Conservation (phyloP, 2,113 vertebrate genomes). For the Daphoenositta chrysoptera region DNA sequence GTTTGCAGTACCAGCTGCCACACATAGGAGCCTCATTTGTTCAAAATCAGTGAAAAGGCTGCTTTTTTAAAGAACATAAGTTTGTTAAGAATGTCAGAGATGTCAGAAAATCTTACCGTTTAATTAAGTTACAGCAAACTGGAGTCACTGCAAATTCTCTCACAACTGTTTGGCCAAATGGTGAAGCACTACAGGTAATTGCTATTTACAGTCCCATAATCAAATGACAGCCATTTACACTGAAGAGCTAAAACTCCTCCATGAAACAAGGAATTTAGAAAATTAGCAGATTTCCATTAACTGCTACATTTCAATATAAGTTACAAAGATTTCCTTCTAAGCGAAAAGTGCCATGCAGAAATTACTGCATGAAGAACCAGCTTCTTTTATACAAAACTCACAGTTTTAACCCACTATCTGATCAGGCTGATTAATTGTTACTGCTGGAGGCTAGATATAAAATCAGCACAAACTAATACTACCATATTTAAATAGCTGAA, state of each 20-base stretch:
- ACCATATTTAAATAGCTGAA: background rate
- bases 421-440: background rate
- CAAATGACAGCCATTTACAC: background rate
- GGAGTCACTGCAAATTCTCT: background rate
- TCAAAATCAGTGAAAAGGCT: background rate
- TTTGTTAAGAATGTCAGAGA: background rate
- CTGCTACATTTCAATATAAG: background rate
- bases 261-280: background rate
- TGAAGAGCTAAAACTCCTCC: background rate
- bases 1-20: background rate
- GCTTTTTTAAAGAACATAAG: background rate
- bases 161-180: background rate
- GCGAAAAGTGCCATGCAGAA: background rate
- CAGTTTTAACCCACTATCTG: background rate
- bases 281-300: background rate
- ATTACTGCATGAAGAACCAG: background rate
- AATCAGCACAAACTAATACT: background rate
- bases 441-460: background rate
- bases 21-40: rapidly evolving
- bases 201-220: background rate
- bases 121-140: background rate
- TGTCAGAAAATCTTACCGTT: background rate
- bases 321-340: background rate
- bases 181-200: background rate
- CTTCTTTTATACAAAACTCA: background rate